phyloP scores from a whole-genome alignment of 2,113 vertebrate genomes.

The Mionectes macconnelli region DNA sequence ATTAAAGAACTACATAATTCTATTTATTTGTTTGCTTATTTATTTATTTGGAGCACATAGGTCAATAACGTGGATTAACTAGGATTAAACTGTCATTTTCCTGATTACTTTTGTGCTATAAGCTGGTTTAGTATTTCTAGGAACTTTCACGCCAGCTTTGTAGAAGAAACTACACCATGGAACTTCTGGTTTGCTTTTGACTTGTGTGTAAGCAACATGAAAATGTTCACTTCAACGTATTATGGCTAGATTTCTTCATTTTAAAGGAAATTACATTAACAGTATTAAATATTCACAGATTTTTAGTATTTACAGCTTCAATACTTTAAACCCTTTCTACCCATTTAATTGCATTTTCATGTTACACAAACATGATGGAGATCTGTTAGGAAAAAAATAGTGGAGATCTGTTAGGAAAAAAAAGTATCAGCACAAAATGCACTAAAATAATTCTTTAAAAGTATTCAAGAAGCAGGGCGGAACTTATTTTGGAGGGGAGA shows the following conservation, averaged over 20 bases:
- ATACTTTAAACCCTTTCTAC: neutral
- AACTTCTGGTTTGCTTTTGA: neutral
- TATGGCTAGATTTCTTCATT: neutral
- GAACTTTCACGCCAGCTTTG: slow-evolving; percentile 55
- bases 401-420: neutral
- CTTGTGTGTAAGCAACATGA: neutral
- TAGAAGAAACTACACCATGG: neutral
- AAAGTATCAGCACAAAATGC: neutral
- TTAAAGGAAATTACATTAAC: neutral
- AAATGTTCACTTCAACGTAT: neutral
- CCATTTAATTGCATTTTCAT: neutral
- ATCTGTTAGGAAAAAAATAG: neutral
- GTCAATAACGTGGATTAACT: slow-evolving; percentile 70
- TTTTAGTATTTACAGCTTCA: neutral
- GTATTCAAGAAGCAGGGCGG: neutral
- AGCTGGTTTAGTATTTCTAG: slow-evolving; percentile 53
- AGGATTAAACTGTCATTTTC: slow-evolving; percentile 69
- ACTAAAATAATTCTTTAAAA: neutral
- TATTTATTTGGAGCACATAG: slow-evolving; percentile 12
- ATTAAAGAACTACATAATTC: slow-evolving; percentile 26
- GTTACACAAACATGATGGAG: neutral
- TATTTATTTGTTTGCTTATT: slow-evolving; percentile 23
- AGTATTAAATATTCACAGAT: neutral
- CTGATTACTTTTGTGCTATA: slow-evolving; percentile 66
- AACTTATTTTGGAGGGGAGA: neutral